Conservation (phyloP, 2,888 invertebrate species). For the Dasypolia templi region DNA sequence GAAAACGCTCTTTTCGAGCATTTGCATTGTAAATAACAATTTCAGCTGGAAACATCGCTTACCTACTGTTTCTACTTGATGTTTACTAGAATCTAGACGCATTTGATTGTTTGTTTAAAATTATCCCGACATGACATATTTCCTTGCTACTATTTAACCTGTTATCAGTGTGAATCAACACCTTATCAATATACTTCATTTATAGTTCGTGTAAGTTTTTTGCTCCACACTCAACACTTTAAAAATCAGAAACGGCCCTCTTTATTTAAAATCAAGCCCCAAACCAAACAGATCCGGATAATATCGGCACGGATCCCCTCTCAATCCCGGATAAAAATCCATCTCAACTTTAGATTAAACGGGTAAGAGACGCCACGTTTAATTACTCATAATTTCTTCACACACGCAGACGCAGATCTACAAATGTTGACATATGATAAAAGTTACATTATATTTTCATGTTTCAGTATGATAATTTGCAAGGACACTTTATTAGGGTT, state of each 20-base stretch:
- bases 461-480: constrained; percentile 8
- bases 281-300: constrained; percentile 15
- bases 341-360: constrained; percentile 16
- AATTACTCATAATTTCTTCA: constrained; percentile 18
- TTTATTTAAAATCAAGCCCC: constrained; percentile 1
- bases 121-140: too few relatives aligned
- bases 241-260: background rate
- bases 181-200: too few relatives aligned
- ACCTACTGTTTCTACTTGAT: background rate
- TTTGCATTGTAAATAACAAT: too few relatives aligned
- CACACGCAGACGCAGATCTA: constrained; percentile 11
- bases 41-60: background rate
- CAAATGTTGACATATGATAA: constrained; percentile 12
- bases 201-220: background rate
- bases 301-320: constrained; percentile 6
- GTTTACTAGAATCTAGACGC: too few relatives aligned
- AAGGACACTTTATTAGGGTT: background rate
- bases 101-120: too few relatives aligned
- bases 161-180: too few relatives aligned
- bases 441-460: constrained; percentile 16
- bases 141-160: too few relatives aligned
- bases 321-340: constrained; percentile 17
- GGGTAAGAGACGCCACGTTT: constrained; percentile 1
- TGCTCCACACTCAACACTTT: background rate
- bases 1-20: too few relatives aligned